Evolutionary conservation across 2,888 invertebrate genomes (phyloP).

Genomic region (Caenorhabditis plicata): DNA sequence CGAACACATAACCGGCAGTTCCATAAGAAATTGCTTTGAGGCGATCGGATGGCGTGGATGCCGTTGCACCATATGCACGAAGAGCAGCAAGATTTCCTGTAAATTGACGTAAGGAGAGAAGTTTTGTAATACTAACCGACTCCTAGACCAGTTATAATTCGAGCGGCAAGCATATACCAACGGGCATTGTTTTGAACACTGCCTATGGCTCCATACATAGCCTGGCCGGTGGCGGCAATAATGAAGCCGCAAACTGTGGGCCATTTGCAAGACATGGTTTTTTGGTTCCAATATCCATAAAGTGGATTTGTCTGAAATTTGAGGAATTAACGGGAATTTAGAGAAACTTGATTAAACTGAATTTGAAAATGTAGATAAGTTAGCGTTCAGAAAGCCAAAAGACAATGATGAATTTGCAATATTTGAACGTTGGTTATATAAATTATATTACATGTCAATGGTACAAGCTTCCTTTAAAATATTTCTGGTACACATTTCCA

Average conservation of each 20-base stretch:
- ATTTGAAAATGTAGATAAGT: too few species aligned
- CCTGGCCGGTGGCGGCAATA: conserved; percentile 31
- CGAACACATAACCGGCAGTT: conserved; percentile 44
- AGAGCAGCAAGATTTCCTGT: conserved; percentile 38
- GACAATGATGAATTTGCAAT: too few species aligned
- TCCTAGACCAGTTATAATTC: conserved; percentile 40
- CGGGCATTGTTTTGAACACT: conserved; percentile 15
- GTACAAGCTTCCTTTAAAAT: too few species aligned
- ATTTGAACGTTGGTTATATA: too few species aligned
- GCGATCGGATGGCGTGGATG: conserved; percentile 38
- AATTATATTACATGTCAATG: too few species aligned
- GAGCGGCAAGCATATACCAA: conserved; percentile 39
- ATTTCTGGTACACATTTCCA: too few species aligned
- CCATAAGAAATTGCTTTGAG: conserved; percentile 41
- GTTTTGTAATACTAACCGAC: too few species aligned
- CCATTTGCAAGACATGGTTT: conserved; percentile 32
- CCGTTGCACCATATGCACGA: conserved; percentile 40
- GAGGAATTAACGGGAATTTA: too few species aligned
- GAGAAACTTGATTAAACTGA: too few species aligned
- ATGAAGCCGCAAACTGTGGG: conserved; percentile 34
- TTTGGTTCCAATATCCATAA: conserved; percentile 45
- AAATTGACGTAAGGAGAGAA: too few species aligned
- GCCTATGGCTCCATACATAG: conserved; percentile 32
- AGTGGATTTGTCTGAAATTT: conserved; percentile 33
- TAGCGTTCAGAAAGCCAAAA: too few species aligned